Percentiles rank a stretch among this genome's conserved stretches.
Conservation (phyloP, 2,888 invertebrate species). For the Habroteleia sp. region DNA sequence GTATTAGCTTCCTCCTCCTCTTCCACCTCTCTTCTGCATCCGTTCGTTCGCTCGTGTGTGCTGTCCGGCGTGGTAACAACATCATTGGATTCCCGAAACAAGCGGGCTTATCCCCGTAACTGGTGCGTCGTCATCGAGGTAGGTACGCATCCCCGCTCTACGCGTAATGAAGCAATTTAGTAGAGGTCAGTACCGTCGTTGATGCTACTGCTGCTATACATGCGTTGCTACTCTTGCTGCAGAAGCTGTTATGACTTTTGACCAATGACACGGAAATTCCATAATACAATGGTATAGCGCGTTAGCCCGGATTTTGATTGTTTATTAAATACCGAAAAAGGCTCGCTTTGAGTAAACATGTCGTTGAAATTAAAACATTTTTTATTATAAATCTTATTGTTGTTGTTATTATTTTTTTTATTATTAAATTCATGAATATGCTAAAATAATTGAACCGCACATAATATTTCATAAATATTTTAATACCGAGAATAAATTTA, state of each 20-base stretch:
- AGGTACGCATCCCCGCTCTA: conserved; percentile 65
- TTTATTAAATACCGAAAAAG: conserved; percentile 34
- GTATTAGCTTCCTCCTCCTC: conserved; percentile 66
- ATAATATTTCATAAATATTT: no score
- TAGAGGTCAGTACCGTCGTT: conserved; percentile 66
- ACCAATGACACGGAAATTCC: conserved; percentile 54
- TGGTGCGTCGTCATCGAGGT: conserved; percentile 68
- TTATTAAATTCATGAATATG: no score
- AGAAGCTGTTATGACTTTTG: conserved; percentile 59
- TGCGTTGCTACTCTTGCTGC: conserved; percentile 37
- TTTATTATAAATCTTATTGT: no score
- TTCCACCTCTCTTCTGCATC: conserved; percentile 55
- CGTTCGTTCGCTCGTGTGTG: conserved; percentile 59
- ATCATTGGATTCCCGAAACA: conserved; percentile 74
- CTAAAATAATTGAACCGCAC: no score
- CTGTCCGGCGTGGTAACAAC: conserved; percentile 69
- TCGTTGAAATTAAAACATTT: conserved; percentile 12
- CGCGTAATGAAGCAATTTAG: conserved; percentile 75
- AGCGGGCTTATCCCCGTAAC: conserved; percentile 70
- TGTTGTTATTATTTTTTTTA: no score
- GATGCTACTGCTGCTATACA: conserved; percentile 44
- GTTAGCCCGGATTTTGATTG: conserved; percentile 42
- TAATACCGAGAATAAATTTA: no score
- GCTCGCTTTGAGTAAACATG: conserved; percentile 2
- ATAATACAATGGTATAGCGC: conserved; percentile 45